Evolutionary conservation across 2,797 vertebrate species (phyloP), one percentile per base, ranked within the genome.

Genomic region (Coccyzus lansbergi): DNA sequence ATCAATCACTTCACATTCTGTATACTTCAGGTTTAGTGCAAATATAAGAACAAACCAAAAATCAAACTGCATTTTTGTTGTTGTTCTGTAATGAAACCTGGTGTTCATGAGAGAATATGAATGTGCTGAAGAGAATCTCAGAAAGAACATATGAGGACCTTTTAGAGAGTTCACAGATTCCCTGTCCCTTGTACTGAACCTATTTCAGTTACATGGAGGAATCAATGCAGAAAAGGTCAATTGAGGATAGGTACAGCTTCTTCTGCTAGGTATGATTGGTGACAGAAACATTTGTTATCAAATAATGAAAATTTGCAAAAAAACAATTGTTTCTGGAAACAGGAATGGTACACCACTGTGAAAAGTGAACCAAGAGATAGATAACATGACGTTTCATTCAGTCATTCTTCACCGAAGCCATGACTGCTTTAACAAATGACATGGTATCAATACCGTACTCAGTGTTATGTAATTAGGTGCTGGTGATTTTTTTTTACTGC

Each of bases 1-100:
- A 78, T 94, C 42, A 89, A 8, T 77, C 36, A 55, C 79, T 36
- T 92, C 75, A 36, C 20, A 12, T 91, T 88, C 80, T 8, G 12
- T 51, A 31, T 74, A 88, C 95, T 92, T 92, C 86, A 86, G 53
- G 55, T 67, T 82, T 62, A 80, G 53, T 80, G 44, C 55, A 86
- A 74, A 71, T 53, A n/a, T 90, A 31, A 79, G 83, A 90, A 51
- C 31, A 88, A 86, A 83, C 46, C 36, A 86, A 85, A 87, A 70
- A 63, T 86, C n/a, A 74, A 86, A 26, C 22, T 65, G 12, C 9
- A 12, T 81, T 88, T 76, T 74, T 71, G 29, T 64, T 86, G 33
- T 55, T 79, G 46, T 62, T 92, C n/a, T 86, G 24, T 68, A 86
- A 82, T 89, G 67, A 72, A 33, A 33, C 62, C 10, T 52, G 16